phyloP scores from a whole-genome alignment of 1,140 invertebrate genomes.

The Drosophila carrolli region DNA sequence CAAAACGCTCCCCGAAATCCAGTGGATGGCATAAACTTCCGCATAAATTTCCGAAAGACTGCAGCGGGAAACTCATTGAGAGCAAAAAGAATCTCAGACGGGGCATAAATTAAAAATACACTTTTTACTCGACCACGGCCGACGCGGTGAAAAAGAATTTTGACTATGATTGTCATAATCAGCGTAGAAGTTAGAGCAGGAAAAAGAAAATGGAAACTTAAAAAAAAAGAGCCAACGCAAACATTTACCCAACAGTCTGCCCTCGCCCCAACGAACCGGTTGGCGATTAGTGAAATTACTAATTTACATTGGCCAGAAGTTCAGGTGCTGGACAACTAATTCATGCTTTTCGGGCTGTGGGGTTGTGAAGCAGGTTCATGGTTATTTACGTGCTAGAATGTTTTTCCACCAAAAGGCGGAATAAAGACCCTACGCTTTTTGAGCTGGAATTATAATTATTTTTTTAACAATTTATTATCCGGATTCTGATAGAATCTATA shows the following conservation, averaged over 20 bases:
- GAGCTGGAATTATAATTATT: slow-evolving; percentile 6
- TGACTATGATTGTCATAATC: slow-evolving; percentile 57
- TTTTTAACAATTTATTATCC: neutral
- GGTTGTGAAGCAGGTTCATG: neutral
- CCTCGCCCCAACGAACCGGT: slow-evolving; percentile 6
- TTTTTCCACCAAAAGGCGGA: neutral
- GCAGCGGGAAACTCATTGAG: slow-evolving; percentile 15
- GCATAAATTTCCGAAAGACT: slow-evolving; percentile 57
- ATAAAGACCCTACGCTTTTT: neutral
- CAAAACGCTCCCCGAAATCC: neutral
- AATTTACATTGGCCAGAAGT: slow-evolving; percentile 49
- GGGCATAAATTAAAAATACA: slow-evolving; percentile 55
- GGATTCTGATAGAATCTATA: neutral
- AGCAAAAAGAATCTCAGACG: slow-evolving; percentile 1
- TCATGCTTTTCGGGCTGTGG: neutral
- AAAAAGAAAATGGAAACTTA: slow-evolving; percentile 15
- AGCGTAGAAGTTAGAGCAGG: slow-evolving; percentile 3
- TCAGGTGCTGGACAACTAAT: slow-evolving; percentile 23
- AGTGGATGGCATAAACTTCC: slow-evolving; percentile 21
- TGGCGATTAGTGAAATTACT: slow-evolving; percentile 49
- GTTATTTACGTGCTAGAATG: slow-evolving; percentile 14
- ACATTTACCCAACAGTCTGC: slow-evolving; percentile 18
- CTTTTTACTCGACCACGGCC: slow-evolving; percentile 25
- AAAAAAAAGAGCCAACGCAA: slow-evolving; percentile 6
- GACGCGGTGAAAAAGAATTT: slow-evolving; percentile 28